Conservation (phyloP, 2,797 vertebrate species). For the Myiotriccus ornatus region DNA sequence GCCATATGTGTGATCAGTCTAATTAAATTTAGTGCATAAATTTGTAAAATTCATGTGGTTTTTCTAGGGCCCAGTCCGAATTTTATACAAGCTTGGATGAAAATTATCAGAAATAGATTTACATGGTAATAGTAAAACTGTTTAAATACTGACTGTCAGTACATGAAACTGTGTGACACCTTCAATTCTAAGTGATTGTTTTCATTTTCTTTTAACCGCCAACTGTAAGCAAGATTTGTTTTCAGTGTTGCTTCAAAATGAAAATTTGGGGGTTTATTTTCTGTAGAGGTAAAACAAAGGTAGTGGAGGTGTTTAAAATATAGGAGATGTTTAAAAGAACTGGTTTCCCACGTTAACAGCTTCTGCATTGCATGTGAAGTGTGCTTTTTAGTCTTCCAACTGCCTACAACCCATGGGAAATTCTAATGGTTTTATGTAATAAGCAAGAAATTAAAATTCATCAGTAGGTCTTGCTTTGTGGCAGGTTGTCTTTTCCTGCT, state of each 20-base stretch:
- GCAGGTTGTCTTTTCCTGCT: background rate
- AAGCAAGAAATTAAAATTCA: slow-evolving; percentile 9
- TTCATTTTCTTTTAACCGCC: background rate
- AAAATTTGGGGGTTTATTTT: background rate
- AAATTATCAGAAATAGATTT: slow-evolving; percentile 18
- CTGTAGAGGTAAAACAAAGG: background rate
- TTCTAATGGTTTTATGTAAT: background rate
- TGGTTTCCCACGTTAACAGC: background rate
- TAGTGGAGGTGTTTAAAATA: background rate
- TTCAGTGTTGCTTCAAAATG: background rate
- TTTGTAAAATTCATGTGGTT: background rate
- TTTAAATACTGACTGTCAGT: background rate
- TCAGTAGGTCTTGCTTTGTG: background rate
- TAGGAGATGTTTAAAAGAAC: background rate
- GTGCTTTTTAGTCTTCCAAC: background rate
- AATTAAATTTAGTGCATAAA: background rate
- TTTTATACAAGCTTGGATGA: background rate
- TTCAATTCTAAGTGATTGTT: background rate
- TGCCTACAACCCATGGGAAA: background rate
- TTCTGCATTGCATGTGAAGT: background rate
- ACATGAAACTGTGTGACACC: background rate
- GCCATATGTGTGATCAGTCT: background rate
- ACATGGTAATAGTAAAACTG: background rate
- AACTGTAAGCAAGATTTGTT: background rate
- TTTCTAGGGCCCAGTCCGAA: background rate